Conservation (phyloP, 2,888 invertebrate species). For the Amblyjoppa fuscipennis region DNA sequence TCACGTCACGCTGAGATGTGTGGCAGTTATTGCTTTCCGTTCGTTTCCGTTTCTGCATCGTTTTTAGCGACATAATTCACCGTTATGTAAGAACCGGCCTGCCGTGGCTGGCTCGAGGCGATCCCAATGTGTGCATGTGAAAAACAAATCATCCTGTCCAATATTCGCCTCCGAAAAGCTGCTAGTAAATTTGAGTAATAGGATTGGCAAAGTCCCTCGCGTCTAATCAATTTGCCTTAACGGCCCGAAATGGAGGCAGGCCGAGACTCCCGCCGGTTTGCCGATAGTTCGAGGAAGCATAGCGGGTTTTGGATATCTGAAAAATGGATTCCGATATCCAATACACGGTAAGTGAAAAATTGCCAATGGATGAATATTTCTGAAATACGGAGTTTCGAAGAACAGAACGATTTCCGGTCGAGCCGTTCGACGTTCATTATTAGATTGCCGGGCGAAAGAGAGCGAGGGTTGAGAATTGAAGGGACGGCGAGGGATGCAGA, state of each 20-base stretch:
- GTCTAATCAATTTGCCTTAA: conserved; percentile 16
- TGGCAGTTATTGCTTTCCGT: too few relatives aligned
- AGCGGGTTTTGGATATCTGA: neutral
- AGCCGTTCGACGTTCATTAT: conserved; percentile 22
- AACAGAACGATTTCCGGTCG: conserved; percentile 21
- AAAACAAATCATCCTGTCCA: neutral
- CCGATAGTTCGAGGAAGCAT: neutral
- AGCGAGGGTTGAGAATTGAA: neutral
- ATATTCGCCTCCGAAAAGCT: neutral
- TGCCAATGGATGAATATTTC: neutral
- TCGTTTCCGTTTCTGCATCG: too few relatives aligned
- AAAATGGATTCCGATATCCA: neutral
- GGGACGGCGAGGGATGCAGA: conserved; percentile 6
- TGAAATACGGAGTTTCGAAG: conserved; percentile 1
- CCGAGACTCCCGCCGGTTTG: conserved; percentile 1
- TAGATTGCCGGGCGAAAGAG: conserved; percentile 23
- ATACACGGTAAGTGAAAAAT: neutral
- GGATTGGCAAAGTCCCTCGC: neutral
- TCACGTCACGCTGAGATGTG: too few relatives aligned
- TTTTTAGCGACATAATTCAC: too few relatives aligned
- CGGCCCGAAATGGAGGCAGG: neutral
- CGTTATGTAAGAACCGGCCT: neutral
- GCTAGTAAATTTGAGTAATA: neutral
- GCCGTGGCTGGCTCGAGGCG: neutral
- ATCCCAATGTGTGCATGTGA: neutral